phyloP scores from a whole-genome alignment of 2,113 vertebrate genomes.

The Channa argus region DNA sequence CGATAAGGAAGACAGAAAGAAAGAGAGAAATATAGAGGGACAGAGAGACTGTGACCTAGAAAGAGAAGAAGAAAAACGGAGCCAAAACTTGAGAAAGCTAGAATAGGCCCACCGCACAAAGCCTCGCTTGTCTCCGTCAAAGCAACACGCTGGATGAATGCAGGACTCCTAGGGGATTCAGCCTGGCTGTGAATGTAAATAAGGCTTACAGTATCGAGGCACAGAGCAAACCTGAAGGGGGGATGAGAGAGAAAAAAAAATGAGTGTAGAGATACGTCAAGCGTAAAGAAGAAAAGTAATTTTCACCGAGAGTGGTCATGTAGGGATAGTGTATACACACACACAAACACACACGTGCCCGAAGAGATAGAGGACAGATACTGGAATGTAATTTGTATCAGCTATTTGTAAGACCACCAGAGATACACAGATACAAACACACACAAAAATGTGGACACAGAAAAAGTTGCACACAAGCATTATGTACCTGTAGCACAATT shows the following conservation, averaged over 20 bases:
- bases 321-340: conserved; percentile 5
- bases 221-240: conserved; percentile 51
- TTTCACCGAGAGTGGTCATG: conserved; percentile 71
- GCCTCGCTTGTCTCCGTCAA: conserved; percentile 61
- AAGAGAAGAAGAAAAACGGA: conserved; percentile 40
- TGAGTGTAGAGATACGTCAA: conserved; percentile 34
- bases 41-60: conserved; percentile 2
- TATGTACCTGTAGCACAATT: conserved; percentile 31
- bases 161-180: conserved; percentile 44
- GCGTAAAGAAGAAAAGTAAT: conserved; percentile 73
- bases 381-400: conserved; percentile 54
- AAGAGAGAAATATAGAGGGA: neutral
- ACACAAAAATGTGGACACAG: neutral
- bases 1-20: neutral
- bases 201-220: conserved; percentile 64
- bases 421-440: conserved; percentile 41
- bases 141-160: conserved; percentile 48
- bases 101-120: conserved; percentile 40
- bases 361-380: conserved; percentile 11
- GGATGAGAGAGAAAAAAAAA: conserved; percentile 40
- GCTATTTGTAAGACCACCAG: conserved; percentile 50
- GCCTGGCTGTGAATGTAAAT: conserved; percentile 75
- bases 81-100: conserved; percentile 34
- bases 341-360: conserved; percentile 5
- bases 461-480: conserved; percentile 2